Base-by-base conservation (phyloP, 2,888 invertebrate species). In the Drosophila mimetica region DNA sequence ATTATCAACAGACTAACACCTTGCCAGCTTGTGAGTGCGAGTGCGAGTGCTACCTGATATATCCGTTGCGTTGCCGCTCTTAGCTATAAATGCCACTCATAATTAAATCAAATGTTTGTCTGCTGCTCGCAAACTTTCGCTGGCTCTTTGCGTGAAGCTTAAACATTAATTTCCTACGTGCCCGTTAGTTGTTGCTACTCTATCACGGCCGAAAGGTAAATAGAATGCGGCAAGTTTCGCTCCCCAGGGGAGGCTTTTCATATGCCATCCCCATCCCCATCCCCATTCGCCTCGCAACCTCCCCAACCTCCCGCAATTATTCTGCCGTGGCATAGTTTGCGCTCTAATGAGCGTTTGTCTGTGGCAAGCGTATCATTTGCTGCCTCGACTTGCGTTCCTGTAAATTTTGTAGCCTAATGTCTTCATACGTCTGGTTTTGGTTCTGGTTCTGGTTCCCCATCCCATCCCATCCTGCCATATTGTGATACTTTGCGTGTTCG, bases 1-100 rank as follows among this genome's bases (percentile, higher is more conserved):
- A 90, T 90, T 90, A 90, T 90, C 90, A 90, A 89, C 90, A 90
- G 90, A 90, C 89, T 90, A 90, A 90, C 90, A 90, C 90, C 90
- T 90, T 90, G 77, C 53, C 58, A 36, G 39, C 54, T 61, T 59
- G 59, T 34, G 4, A 20, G 22, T 25, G 48, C 47, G 42, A 53
- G 42, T 37, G 67, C 18, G 47, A 52, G 52, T 53, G 65, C 52
- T 11, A 60, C 44, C 37, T 41, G 51, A 48, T 54, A 20, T 30
- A 20, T 54, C 34, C 30, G 30, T 11, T 25, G 7, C 20, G 46
- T 39, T 16, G 55, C 47, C 16, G 79, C 86, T 83, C 79, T 81
- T 75, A 71, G 88, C 88, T 77, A 90, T 90, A 90, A 90, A 90
- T 91, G 90, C 91, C 90, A 90, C 91, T 90, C 91, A 90, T 90